Base-by-base conservation (phyloP, 2,113 vertebrate species). In the Pteropus alecto region DNA sequence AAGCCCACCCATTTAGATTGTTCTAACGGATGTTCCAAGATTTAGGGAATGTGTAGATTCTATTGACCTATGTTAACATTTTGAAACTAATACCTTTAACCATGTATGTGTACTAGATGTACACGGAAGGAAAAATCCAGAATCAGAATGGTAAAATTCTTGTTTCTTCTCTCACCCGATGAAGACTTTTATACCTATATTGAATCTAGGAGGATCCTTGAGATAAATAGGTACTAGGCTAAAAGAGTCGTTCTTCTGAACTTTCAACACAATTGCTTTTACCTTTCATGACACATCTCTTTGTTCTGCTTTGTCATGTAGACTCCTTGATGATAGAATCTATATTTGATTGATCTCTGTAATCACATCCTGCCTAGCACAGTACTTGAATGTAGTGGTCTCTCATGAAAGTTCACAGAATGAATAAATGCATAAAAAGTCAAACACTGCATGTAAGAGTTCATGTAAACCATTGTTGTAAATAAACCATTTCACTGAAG, bases 71-170 rank as follows among this genome's bases (percentile, higher is more conserved):
- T 28, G 19, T 70, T 93, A 46, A 43, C 74, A 84, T 71, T 73
- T 92, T 63, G n/a, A 90, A 91, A 81, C 70, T 18, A 70, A 46
- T 76, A 68, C 7, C 24, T n/a, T 77, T 83, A 94, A 94, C 78
- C 1, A 35, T 54, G 35, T 48, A 1, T 60, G 41, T 90, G 33
- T n/a, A 76, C n/a, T 67, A 26, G 48, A 78, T 41, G 33, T 88
- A 61, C 14, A 70, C 61, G 11, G 19, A 81, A 60, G n/a, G 68
- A 84, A 84, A 96, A 94, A 46, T 46, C 15, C 10, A 38, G 46
- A 94, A 46, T 86, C 71, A 51, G 16, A 63, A 60, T 77, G 33
- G 10, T 81, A 76, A n/a, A 33, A 63, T 74, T 82, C 41, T 89
- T 87, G 12, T 77, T n/a, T n/a, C 22, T 87, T 33, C 14, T 79